Conservation (phyloP, 2,888 invertebrate genomes). For the Oscheius sp. region DNA sequence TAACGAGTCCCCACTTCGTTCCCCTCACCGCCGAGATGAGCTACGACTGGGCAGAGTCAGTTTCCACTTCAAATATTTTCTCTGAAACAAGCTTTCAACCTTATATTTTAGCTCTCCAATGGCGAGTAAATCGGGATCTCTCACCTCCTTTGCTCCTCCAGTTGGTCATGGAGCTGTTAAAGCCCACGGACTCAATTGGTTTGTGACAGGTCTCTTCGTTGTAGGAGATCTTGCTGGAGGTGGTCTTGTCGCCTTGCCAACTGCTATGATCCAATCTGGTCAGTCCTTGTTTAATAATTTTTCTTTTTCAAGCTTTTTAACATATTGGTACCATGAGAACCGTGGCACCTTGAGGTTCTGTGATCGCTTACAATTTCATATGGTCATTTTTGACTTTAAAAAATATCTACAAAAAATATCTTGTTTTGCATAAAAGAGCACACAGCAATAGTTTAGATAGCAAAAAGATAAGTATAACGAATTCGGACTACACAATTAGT, state of each 20-base stretch:
- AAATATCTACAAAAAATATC: too few species aligned
- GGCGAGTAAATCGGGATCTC: slow-evolving; percentile 18
- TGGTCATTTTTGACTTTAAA: too few species aligned
- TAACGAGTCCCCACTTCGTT: slow-evolving; percentile 22
- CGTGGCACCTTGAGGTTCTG: too few species aligned
- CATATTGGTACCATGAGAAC: too few species aligned
- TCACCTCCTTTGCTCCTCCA: slow-evolving; percentile 11
- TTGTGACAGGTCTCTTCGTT: slow-evolving; percentile 69
- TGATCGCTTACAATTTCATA: too few species aligned
- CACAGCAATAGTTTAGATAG: too few species aligned
- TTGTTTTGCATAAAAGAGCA: too few species aligned
- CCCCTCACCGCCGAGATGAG: slow-evolving; percentile 32
- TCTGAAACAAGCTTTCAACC: neutral
- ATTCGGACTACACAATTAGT: neutral
- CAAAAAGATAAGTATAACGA: neutral
- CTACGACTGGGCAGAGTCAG: slow-evolving; percentile 28
- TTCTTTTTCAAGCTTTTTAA: neutral
- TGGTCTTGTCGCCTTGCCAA: slow-evolving; percentile 68
- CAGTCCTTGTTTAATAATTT: slow-evolving; percentile 18
- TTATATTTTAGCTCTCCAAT: slow-evolving; percentile 9
- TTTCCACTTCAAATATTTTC: slow-evolving; percentile 3
- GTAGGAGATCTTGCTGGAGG: slow-evolving; percentile 70
- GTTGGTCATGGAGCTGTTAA: slow-evolving; percentile 24
- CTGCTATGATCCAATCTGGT: slow-evolving; percentile 69
- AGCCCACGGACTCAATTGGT: slow-evolving; percentile 46